Conservation (phyloP, 1,140 invertebrate species). For the Radopholus similis region DNA sequence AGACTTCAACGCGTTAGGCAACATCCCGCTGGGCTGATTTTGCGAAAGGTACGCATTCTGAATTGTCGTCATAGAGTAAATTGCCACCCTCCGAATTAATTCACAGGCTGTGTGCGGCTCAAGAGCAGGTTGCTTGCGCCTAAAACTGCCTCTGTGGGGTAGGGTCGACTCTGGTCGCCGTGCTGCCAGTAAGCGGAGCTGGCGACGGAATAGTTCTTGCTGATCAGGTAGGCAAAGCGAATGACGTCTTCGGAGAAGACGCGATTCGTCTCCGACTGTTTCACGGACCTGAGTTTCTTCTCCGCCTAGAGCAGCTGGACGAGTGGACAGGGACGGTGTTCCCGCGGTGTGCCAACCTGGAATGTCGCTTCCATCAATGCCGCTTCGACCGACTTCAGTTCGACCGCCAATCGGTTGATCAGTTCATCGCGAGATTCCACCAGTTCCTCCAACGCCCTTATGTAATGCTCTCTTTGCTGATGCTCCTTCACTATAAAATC, state of each 20-base stretch:
- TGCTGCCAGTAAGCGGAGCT: constrained; percentile 38
- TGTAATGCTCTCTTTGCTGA: constrained; percentile 34
- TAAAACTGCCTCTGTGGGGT: constrained; percentile 41
- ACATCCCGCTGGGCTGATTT: constrained; percentile 18
- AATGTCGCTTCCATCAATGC: constrained; percentile 34
- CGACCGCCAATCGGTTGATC: constrained; percentile 27
- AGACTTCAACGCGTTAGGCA: constrained; percentile 18
- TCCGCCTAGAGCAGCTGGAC: constrained; percentile 27
- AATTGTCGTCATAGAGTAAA: neutral
- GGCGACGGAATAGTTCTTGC: constrained; percentile 31
- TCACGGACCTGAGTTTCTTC: constrained; percentile 38
- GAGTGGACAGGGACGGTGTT: neutral
- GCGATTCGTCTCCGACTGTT: constrained; percentile 38
- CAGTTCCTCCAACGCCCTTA: constrained; percentile 21
- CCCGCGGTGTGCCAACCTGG: constrained; percentile 25
- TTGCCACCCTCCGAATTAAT: neutral
- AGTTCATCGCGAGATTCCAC: constrained; percentile 30
- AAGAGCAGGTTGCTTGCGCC: constrained; percentile 22
- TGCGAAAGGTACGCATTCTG: neutral
- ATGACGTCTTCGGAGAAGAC: constrained; percentile 39
- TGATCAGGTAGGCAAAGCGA: constrained; percentile 34
- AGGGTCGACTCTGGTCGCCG: constrained; percentile 34
- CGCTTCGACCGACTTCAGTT: constrained; percentile 28
- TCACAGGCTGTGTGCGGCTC: constrained; percentile 19
- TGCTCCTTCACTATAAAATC: too few relatives aligned